These are phyloP conservation scores for Tiliqua scincoides DNA, from an alignment of 2,113 vertebrate species.

Conservation along the genomic window DNA sequence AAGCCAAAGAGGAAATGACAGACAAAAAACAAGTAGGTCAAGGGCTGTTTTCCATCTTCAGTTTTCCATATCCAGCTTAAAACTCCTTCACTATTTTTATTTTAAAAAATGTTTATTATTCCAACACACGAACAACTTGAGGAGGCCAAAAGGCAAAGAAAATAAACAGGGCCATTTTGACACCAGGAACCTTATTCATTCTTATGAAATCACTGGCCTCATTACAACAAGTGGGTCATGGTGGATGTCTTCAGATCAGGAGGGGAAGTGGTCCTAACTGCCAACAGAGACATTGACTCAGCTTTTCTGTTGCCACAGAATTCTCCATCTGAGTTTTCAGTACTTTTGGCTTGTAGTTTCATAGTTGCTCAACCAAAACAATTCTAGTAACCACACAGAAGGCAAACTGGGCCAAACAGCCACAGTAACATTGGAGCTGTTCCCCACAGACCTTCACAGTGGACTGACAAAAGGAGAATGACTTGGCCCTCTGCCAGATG, in stretches of 20 bases:
- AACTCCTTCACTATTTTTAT: not conserved
- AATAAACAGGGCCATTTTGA: not conserved
- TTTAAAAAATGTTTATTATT: no score
- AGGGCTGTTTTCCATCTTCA: not conserved
- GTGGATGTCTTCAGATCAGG: not conserved
- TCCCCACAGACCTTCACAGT: not conserved
- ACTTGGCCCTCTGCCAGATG: not conserved
- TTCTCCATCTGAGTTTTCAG: not conserved
- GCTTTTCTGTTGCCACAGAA: not conserved
- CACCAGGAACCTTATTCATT: not conserved
- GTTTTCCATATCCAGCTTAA: not conserved
- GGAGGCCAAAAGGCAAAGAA: not conserved
- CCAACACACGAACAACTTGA: not conserved
- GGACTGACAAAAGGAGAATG: not conserved
- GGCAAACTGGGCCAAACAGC: not conserved
- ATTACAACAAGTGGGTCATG: rapidly evolving
- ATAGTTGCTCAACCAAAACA: constrained; percentile 24
- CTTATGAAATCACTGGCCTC: not conserved
- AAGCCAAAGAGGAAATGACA: not conserved
- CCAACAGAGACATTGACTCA: constrained; percentile 1
- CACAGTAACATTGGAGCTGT: not conserved
- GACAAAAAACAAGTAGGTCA: not conserved
- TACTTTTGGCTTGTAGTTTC: constrained; percentile 38
- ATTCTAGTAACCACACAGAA: not conserved
- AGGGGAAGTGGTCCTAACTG: constrained; percentile 7